A percentile compares a stretch with the other conserved stretches of the same genome.
Evolutionary conservation across 2,797 vertebrate genomes (phyloP).

Genomic region (Myotis vivesi): DNA sequence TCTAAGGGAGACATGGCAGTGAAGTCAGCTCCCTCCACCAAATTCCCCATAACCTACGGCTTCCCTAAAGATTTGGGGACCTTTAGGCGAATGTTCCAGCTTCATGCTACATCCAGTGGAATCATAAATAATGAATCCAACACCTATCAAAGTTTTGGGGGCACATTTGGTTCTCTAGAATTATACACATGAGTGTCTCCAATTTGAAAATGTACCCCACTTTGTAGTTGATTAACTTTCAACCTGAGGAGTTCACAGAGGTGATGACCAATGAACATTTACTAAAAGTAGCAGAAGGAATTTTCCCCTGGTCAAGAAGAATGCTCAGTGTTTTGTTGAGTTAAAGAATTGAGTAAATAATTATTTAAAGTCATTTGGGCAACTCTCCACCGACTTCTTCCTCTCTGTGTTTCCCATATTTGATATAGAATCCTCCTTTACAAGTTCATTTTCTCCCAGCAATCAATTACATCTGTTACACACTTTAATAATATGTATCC

Average conservation of each 20-base stretch:
- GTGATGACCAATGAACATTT: background rate
- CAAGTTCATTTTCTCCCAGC: background rate
- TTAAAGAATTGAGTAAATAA: background rate
- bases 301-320: constrained; percentile 23
- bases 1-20: background rate
- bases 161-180: background rate
- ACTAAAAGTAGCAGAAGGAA: background rate
- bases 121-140: background rate
- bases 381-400: background rate
- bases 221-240: background rate
- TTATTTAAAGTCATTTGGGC: background rate
- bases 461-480: background rate
- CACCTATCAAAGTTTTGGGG: background rate
- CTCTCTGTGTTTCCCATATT: background rate
- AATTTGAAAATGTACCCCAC: background rate
- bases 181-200: background rate
- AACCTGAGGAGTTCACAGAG: background rate
- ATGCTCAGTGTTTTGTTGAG: background rate
- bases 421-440: background rate
- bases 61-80: background rate
- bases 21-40: background rate
- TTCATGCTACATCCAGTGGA: background rate
- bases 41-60: background rate
- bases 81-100: background rate
- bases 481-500: background rate